These are phyloP conservation scores for Unio delphinus DNA, from an alignment of 2,888 invertebrate genomes.

Conservation along the genomic window DNA sequence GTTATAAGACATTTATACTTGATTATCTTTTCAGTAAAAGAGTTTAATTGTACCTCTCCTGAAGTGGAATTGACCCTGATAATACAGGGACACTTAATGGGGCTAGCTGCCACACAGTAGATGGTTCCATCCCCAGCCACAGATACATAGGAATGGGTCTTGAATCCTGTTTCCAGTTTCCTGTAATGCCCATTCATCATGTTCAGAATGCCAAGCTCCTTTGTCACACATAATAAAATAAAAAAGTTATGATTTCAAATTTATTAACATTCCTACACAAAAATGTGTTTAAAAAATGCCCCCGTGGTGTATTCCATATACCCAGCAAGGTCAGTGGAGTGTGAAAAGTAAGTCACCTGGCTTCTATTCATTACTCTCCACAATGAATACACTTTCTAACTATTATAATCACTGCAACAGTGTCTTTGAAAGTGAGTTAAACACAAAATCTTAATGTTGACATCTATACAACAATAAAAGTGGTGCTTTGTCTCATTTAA, in stretches of 20 bases:
- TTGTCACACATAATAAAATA: not conserved
- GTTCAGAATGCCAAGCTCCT: conserved; percentile 56
- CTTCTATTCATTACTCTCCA: not conserved
- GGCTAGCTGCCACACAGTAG: conserved; percentile 65
- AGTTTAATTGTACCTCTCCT: conserved; percentile 40
- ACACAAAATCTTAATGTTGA: no score
- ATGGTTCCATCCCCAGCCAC: conserved; percentile 50
- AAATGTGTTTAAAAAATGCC: not conserved
- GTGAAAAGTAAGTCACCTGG: no score
- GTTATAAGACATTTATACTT: no score
- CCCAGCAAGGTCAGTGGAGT: no score
- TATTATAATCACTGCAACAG: no score
- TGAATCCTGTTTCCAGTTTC: conserved; percentile 52
- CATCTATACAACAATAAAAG: no score
- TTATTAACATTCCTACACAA: not conserved
- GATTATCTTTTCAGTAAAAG: no score
- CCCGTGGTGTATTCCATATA: not conserved
- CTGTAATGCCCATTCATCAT: conserved; percentile 39
- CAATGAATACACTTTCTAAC: no score
- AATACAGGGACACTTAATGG: conserved; percentile 58
- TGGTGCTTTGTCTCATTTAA: no score
- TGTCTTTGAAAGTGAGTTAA: no score
- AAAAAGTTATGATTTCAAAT: not conserved
- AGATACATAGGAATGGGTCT: conserved; percentile 38
- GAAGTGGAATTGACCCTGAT: conserved; percentile 55